Base-by-base conservation (phyloP, 1,140 invertebrate species). In the Cyclina sinensis region DNA sequence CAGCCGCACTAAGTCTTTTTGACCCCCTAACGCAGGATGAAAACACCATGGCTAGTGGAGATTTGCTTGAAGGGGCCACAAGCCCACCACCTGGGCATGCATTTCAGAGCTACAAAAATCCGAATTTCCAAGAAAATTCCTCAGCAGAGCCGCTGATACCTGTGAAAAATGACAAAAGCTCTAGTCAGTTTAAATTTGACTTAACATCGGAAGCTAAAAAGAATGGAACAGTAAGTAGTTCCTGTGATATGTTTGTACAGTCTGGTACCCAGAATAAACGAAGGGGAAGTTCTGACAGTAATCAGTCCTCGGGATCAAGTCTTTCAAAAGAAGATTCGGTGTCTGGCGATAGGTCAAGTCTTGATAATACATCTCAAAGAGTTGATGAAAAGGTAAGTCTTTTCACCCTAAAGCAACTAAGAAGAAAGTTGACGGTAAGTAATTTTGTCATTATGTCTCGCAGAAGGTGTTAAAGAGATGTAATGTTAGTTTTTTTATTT, bases 381-480 rank as follows among this genome's bases (percentile, higher is more conserved):
- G 90, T 90, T 3, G 92, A 91, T 37, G 92, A 93, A 30, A 93
- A 93, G 92, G 93, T 93, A n/a, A n/a, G n/a, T n/a, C n/a, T n/a
- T n/a, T n/a, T n/a, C n/a, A n/a, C n/a, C n/a, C n/a, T n/a, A n/a
- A n/a, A n/a, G n/a, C n/a, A n/a, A n/a, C n/a, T n/a, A n/a, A n/a
- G n/a, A n/a, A n/a, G n/a, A n/a, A n/a, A n/a, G n/a, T n/a, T n/a
- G n/a, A n/a, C n/a, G n/a, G n/a, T n/a, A n/a, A n/a, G n/a, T n/a
- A n/a, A n/a, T n/a, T n/a, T n/a, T n/a, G n/a, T n/a, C n/a, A n/a
- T n/a, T n/a, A n/a, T n/a, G n/a, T n/a, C n/a, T n/a, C n/a, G n/a
- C n/a, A n/a, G n/a, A n/a, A n/a, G n/a, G n/a, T n/a, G n/a, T n/a
- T n/a, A n/a, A n/a, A n/a, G n/a, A n/a, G n/a, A n/a, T n/a, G n/a